These are phyloP conservation scores for Eulemur rubriventer DNA, from an alignment of 2,797 vertebrate species.

Conservation along the genomic window DNA sequence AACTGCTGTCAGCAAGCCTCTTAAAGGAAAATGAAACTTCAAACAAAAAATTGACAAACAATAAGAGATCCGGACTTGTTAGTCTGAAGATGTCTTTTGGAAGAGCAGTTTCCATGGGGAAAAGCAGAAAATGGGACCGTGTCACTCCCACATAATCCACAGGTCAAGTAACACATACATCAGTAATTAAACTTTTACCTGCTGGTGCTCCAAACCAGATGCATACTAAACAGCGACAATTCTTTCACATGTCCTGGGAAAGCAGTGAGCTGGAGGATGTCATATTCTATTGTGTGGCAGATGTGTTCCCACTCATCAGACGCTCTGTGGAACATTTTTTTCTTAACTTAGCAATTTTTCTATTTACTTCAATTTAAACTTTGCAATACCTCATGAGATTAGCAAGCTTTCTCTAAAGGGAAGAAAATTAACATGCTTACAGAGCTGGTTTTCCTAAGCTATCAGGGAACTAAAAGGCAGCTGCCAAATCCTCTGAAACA, in stretches of 20 bases:
- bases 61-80: not conserved
- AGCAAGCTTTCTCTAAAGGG: not conserved
- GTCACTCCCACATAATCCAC: not conserved
- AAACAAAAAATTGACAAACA: not conserved
- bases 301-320: not conserved
- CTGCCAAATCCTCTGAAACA: slow-evolving; percentile 47
- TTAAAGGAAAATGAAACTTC: not conserved
- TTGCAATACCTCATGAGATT: not conserved
- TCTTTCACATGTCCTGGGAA: not conserved
- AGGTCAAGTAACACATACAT: not conserved
- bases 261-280: not conserved
- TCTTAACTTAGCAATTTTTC: slow-evolving; percentile 42
- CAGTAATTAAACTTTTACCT: slow-evolving; percentile 39
- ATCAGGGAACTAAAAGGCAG: slow-evolving; percentile 58
- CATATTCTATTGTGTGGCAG: not conserved
- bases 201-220: not conserved
- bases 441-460: slow-evolving; percentile 20
- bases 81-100: not conserved
- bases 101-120: not conserved
- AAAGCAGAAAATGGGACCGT: not conserved
- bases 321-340: not conserved
- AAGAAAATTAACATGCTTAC: not conserved
- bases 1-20: not conserved
- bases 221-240: not conserved
- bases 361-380: slow-evolving; percentile 64